These are phyloP conservation scores for Lontra canadensis DNA, from an alignment of 2,113 vertebrate genomes.

Conservation along the genomic window DNA sequence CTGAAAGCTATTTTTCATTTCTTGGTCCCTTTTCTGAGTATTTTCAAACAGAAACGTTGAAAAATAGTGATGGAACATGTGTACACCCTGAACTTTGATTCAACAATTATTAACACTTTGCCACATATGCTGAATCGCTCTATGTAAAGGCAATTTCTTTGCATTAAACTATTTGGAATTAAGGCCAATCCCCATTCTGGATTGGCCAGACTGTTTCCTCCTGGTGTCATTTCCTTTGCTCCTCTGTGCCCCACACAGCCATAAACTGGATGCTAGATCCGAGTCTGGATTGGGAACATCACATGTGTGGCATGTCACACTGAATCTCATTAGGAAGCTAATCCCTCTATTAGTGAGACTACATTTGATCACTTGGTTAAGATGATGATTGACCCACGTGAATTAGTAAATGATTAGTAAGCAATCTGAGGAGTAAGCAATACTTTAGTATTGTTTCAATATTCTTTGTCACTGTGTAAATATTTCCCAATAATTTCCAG, in stretches of 20 bases:
- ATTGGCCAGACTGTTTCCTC: not conserved
- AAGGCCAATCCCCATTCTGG: not conserved
- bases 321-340: not conserved
- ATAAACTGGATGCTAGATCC: not conserved
- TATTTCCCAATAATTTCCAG: not conserved
- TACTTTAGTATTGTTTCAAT: not conserved
- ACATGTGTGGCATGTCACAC: not conserved
- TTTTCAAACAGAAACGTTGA: not conserved
- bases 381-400: not conserved
- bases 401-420: not conserved
- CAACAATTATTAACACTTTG: not conserved
- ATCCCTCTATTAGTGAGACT: not conserved
- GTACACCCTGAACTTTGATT: not conserved
- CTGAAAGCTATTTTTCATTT: not conserved
- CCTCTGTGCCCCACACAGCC: not conserved
- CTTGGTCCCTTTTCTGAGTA: not conserved
- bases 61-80: not conserved
- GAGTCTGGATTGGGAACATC: not conserved
- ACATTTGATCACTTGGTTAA: not conserved
- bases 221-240: not conserved
- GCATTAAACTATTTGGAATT: not conserved
- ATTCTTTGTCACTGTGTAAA: not conserved
- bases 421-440: not conserved
- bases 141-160: not conserved
- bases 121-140: not conserved